Evolutionary conservation across 2,888 invertebrate species (phyloP).

Genomic region (Ernsta delagoae): DNA sequence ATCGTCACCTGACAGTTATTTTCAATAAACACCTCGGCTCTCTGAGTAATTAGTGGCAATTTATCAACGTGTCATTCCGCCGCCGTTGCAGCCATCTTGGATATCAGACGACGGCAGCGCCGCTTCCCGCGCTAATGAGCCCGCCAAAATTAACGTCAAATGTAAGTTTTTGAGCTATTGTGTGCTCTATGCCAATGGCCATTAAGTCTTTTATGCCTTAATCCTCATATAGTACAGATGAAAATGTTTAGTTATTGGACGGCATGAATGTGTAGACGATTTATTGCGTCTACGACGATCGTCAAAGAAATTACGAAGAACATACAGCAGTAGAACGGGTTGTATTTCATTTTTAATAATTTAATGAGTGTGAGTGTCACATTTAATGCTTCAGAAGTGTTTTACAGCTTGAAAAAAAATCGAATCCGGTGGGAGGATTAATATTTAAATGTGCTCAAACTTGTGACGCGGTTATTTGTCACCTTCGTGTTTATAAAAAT

Average conservation of each 20-base stretch:
- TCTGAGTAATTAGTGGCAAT: slow-evolving; percentile 80
- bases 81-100: slow-evolving; percentile 58
- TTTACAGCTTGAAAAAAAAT: slow-evolving; percentile 47
- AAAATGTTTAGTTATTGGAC: slow-evolving; percentile 31
- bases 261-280: slow-evolving; percentile 50
- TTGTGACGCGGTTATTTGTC: slow-evolving; percentile 25
- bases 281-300: slow-evolving; percentile 51
- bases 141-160: slow-evolving; percentile 63
- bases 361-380: slow-evolving; percentile 53
- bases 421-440: slow-evolving; percentile 41
- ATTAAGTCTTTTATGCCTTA: slow-evolving; percentile 42
- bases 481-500: background rate
- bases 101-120: slow-evolving; percentile 46
- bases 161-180: slow-evolving; percentile 46
- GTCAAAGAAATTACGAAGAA: slow-evolving; percentile 56
- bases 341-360: slow-evolving; percentile 58
- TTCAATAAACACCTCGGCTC: slow-evolving; percentile 79
- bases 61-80: slow-evolving; percentile 75
- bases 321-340: slow-evolving; percentile 53
- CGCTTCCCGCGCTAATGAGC: slow-evolving; percentile 66
- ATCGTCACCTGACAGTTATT: slow-evolving; percentile 74
- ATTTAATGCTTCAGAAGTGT: slow-evolving; percentile 45
- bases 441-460: slow-evolving; percentile 23
- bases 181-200: slow-evolving; percentile 19
- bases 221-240: slow-evolving; percentile 29